phyloP scores from a whole-genome alignment of 1,140 invertebrate genomes.

The Epicauta chinensis region DNA sequence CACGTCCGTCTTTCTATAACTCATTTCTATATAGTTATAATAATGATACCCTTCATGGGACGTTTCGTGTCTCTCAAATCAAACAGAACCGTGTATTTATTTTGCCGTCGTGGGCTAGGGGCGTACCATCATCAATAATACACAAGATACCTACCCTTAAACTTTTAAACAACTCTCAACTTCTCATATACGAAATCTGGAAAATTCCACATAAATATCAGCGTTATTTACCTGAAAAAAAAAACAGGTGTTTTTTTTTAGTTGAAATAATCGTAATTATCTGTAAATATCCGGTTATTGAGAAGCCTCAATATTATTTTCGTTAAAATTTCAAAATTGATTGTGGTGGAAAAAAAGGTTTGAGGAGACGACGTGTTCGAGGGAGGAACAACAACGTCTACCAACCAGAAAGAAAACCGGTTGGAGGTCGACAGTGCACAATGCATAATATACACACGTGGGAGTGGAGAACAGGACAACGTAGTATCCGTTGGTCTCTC shows the following conservation, averaged over 20 bases:
- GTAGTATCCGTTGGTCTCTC: slow-evolving; percentile 21
- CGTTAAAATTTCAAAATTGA: too few relatives aligned
- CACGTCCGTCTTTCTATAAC: slow-evolving; percentile 5
- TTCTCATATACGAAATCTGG: too few relatives aligned
- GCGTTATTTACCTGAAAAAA: too few relatives aligned
- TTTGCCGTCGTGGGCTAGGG: neutral
- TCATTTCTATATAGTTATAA: slow-evolving; percentile 21
- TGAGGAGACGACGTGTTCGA: slow-evolving; percentile 8
- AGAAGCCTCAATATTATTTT: too few relatives aligned
- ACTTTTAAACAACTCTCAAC: too few relatives aligned
- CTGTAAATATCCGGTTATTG: too few relatives aligned
- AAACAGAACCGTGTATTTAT: slow-evolving; percentile 8
- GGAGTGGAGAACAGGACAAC: slow-evolving; percentile 18
- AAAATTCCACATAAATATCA: too few relatives aligned
- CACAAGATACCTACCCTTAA: too few relatives aligned
- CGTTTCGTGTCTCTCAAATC: slow-evolving; percentile 19
- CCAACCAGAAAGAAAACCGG: slow-evolving; percentile 25
- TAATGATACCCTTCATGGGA: slow-evolving; percentile 20
- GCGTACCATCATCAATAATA: too few relatives aligned
- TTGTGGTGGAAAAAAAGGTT: too few relatives aligned
- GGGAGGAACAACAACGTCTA: slow-evolving; percentile 17
- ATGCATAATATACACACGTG: slow-evolving; percentile 1
- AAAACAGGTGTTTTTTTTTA: too few relatives aligned
- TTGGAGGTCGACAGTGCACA: slow-evolving; percentile 21
- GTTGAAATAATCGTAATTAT: too few relatives aligned